phyloP scores from a whole-genome alignment of 2,113 vertebrate genomes.

The Lampris incognitus region DNA sequence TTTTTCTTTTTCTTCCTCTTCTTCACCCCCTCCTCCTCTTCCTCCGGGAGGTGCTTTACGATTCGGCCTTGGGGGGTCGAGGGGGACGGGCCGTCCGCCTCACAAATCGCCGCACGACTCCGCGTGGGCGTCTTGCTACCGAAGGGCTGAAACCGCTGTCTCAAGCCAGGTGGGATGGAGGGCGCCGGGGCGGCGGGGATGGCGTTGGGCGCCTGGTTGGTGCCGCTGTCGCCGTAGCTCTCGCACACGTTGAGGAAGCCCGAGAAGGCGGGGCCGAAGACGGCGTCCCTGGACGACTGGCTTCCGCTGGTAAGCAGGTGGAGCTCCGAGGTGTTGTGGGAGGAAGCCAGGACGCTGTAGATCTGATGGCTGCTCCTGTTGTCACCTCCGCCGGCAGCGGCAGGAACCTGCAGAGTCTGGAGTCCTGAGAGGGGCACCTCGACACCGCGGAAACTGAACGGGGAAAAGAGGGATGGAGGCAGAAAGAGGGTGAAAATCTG shows the following conservation, averaged over 20 bases:
- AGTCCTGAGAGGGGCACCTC: conserved; percentile 76
- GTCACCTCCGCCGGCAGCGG: not conserved
- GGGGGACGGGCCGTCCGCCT: conserved; percentile 43
- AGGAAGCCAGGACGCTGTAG: conserved; percentile 76
- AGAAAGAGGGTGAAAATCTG: not conserved
- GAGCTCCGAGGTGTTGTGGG: conserved; percentile 52
- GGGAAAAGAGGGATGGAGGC: not conserved
- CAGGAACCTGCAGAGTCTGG: conserved; percentile 59
- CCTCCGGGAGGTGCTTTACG: conserved; percentile 1
- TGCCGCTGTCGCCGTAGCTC: conserved; percentile 61
- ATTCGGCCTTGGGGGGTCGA: conserved; percentile 25
- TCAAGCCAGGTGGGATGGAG: conserved; percentile 71
- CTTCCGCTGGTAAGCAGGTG: conserved; percentile 65
- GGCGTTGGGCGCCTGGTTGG: conserved; percentile 53
- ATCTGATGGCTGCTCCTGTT: conserved; percentile 29
- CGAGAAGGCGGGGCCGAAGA: conserved; percentile 64
- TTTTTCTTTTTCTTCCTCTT: conserved; percentile 67
- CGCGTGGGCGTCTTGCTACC: conserved; percentile 63
- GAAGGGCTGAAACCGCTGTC: conserved; percentile 79
- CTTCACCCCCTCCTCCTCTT: not conserved
- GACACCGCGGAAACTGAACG: conserved; percentile 65
- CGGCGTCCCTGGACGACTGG: not conserved
- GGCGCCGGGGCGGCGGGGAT: conserved; percentile 73
- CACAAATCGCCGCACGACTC: conserved; percentile 26
- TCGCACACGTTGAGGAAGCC: conserved; percentile 81